These are phyloP conservation scores for Dromas ardeola DNA, from an alignment of 2,113 vertebrate species.

Conservation along the genomic window DNA sequence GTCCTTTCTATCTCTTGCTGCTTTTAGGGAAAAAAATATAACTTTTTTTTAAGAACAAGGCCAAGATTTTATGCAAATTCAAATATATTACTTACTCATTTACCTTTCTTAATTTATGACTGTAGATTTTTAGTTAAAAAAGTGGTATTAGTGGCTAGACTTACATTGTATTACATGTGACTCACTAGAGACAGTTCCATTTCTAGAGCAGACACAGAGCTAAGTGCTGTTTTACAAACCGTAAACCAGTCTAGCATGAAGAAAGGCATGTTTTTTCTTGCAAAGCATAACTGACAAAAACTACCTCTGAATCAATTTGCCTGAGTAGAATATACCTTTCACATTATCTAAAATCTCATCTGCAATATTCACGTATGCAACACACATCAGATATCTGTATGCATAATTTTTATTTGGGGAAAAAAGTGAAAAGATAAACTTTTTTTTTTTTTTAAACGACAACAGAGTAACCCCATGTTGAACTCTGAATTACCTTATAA, in stretches of 20 bases:
- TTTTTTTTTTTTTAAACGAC: not conserved
- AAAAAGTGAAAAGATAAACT: not conserved
- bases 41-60: not conserved
- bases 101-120: not conserved
- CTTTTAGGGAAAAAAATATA: not conserved
- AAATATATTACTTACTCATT: not conserved
- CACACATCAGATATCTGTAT: not conserved
- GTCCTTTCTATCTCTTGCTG: not conserved
- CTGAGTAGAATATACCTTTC: not conserved
- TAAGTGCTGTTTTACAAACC: not conserved
- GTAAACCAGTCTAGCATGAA: not conserved
- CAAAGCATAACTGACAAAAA: not conserved
- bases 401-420: not conserved
- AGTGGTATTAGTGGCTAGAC: not conserved
- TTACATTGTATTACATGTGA: not conserved
- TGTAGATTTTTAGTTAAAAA: not conserved
- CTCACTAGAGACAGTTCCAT: not conserved
- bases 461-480: not conserved
- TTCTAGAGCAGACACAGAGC: not conserved
- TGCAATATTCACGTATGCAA: not conserved
- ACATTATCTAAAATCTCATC: not conserved
- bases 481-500: constrained; percentile 27
- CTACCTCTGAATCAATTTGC: not conserved
- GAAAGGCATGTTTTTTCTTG: not conserved
- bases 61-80: not conserved